phyloP scores from a whole-genome alignment of 92 coral and sea anemone genomes.

The Zoanthus solanderi region DNA sequence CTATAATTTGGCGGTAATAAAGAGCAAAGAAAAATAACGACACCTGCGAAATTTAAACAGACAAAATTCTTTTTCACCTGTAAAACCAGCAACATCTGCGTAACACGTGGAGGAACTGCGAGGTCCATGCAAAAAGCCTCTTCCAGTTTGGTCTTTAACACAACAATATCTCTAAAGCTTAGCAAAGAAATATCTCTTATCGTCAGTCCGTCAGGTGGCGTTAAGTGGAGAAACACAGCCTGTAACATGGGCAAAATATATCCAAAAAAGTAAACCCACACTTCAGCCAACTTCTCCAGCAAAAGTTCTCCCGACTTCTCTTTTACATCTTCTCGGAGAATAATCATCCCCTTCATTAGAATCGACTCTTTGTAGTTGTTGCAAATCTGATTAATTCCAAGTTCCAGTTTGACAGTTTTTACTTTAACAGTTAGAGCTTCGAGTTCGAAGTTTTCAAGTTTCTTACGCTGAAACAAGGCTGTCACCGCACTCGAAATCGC shows the following conservation, averaged over 20 bases:
- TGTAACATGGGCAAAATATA: slow-evolving; percentile 90
- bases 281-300: slow-evolving; percentile 82
- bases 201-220: slow-evolving; percentile 88
- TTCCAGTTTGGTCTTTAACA: slow-evolving; percentile 93
- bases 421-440: slow-evolving; percentile 87
- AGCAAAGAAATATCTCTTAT: slow-evolving; percentile 85
- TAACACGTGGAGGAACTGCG: slow-evolving; percentile 81
- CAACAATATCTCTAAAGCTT: slow-evolving; percentile 94
- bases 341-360: slow-evolving; percentile 96
- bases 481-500: slow-evolving; percentile 85
- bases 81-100: slow-evolving; percentile 90
- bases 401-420: slow-evolving; percentile 84
- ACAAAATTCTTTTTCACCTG: slow-evolving; percentile 80
- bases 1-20: neutral
- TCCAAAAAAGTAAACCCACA: slow-evolving; percentile 89
- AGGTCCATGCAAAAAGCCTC: slow-evolving; percentile 90
- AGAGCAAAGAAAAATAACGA: neutral
- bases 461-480: slow-evolving; percentile 91
- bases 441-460: slow-evolving; percentile 79
- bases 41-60: slow-evolving; percentile 16
- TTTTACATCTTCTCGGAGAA: slow-evolving; percentile 93
- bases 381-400: slow-evolving; percentile 76
- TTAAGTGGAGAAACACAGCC: slow-evolving; percentile 89
- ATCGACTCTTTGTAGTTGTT: slow-evolving; percentile 84
- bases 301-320: slow-evolving; percentile 92